Evolutionary conservation across 2,797 vertebrate species (phyloP), one percentile per base, ranked within the genome.

Genomic region (Scleropages formosus): DNA sequence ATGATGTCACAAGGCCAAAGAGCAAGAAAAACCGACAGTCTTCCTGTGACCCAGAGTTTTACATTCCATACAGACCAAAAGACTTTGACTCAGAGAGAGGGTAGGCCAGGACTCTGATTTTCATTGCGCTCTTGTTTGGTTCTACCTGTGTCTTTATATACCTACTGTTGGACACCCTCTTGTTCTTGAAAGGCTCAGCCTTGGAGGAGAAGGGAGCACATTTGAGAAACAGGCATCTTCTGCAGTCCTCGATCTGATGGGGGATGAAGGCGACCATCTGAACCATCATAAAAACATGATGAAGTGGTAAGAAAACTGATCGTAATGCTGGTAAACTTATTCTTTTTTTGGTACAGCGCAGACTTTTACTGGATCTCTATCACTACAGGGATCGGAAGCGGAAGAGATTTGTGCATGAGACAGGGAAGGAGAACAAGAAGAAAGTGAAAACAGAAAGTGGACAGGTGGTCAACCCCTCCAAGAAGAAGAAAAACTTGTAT

Each of bases 61-160:
- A 95, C 75, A 88, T 99, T 81, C 97, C 96, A 0, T 97, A 98
- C 86, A 89, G 90, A 81, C 95, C 97, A 59, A 97, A 95, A 84
- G 97, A 98, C 86, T 98, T 98, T 0, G 90, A 98, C 79, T 97
- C 96, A 0, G 97, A 98, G 85, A 89, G 92, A 80, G 97, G 97
- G 97, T 98, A 87, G 82, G 86, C 64, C 0, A 26, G 1, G 20
- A 8, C 24, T 63, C 16, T 58, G 18, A 20, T 22, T 22, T 22
- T 12, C n/a, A 47, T 46, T 61, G 39, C 22, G 62, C 44, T 64
- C 22, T 24, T 63, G 0, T 0, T 46, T 46, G 24, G 59, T 13
- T 16, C 22, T 15, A 10, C 47, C 27, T n/a, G 16, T 31, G 0
- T 53, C 68, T 18, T 0, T 22, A 4, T 0, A 10, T 46, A 64